Evolutionary conservation across 2,888 invertebrate genomes (phyloP).

Genomic region (Hirudinaria manillensis): DNA sequence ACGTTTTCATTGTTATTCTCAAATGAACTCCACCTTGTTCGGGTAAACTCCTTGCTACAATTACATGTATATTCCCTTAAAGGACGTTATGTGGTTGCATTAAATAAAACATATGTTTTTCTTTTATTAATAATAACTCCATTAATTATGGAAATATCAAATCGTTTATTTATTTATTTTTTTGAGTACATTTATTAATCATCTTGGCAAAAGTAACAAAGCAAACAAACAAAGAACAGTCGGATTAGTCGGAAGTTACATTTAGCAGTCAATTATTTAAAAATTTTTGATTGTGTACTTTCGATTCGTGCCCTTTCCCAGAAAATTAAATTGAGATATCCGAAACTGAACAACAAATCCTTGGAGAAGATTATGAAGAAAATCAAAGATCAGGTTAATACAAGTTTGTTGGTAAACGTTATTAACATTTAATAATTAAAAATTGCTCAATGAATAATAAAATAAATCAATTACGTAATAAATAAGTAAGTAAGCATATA

Average conservation of each 20-base stretch:
- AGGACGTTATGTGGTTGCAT: too few relatives aligned
- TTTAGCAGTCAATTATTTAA: neutral
- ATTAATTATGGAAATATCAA: conserved; percentile 1
- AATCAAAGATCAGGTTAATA: conserved; percentile 64
- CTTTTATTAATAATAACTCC: neutral
- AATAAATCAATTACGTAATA: neutral
- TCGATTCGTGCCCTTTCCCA: neutral
- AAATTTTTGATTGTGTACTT: neutral
- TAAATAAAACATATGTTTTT: neutral
- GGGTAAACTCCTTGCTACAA: too few relatives aligned
- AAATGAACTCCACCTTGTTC: too few relatives aligned
- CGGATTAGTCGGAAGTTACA: too few relatives aligned
- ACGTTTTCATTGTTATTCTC: neutral
- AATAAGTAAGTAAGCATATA: neutral
- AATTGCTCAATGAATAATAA: neutral
- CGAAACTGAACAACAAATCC: conserved; percentile 27
- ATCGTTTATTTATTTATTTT: neutral
- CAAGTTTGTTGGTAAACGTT: neutral
- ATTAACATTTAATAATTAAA: too few relatives aligned
- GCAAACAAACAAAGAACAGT: too few relatives aligned
- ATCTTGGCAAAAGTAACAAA: neutral
- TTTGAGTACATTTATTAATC: neutral
- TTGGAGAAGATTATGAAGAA: conserved; percentile 80
- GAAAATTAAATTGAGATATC: conserved; percentile 28
- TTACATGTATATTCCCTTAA: too few relatives aligned